These are phyloP conservation scores for Apamea epomidion DNA, from an alignment of 2,888 invertebrate genomes.

Conservation along the genomic window DNA sequence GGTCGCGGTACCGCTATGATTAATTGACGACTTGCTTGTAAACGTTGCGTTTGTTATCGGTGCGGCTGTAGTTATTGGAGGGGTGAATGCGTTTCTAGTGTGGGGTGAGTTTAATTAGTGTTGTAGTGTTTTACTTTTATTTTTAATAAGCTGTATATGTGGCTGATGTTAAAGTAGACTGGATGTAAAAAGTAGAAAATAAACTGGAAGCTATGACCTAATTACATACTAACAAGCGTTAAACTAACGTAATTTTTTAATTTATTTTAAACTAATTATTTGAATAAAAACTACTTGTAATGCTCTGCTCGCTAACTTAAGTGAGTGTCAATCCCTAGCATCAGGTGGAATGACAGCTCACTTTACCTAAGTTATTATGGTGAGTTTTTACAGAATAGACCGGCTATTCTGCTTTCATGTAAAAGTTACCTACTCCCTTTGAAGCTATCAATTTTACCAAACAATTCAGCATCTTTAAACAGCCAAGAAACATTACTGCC, in stretches of 20 bases:
- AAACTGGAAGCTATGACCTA: background rate
- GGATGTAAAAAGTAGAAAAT: background rate
- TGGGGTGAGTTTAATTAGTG: background rate
- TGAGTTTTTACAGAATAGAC: too few relatives aligned
- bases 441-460: background rate
- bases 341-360: too few relatives aligned
- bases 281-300: too few relatives aligned
- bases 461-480: background rate
- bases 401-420: background rate
- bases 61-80: conserved; percentile 13
- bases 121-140: background rate
- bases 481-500: background rate
- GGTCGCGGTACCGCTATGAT: conserved; percentile 60
- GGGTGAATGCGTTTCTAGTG: conserved; percentile 8
- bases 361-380: too few relatives aligned
- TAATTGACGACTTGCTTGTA: conserved; percentile 60
- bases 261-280: background rate
- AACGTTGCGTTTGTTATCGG: conserved; percentile 37
- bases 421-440: background rate
- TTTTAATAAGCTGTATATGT: background rate
- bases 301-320: too few relatives aligned
- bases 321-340: background rate
- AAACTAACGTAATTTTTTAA: background rate
- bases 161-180: background rate
- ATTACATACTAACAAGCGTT: background rate